Base-by-base conservation (phyloP, 2,113 vertebrate species). In the Chelonoidis abingdonii region DNA sequence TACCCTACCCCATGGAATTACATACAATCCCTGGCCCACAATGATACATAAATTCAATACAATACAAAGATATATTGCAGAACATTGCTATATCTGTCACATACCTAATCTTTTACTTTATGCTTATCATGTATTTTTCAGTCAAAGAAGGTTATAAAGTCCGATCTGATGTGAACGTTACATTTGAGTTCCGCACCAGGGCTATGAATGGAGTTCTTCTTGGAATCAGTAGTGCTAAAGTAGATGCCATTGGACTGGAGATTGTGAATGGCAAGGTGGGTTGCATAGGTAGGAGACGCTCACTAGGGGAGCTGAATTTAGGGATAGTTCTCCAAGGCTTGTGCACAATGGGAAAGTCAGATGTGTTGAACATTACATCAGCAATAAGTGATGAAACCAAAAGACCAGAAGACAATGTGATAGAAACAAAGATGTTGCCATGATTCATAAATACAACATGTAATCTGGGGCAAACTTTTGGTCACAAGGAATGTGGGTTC, bases 241-340 rank as follows among this genome's bases (percentile, higher is more conserved):
- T 99, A 3, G 99, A 99, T 21, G 99, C 99, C 12, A 97, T 99
- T 5, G 99, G 99, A 6, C 94, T 99, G 89, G 99, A 99, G 96
- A 98, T 99, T 29, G 95, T 99, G n/a, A 97, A 98, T 5, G 99
- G 99, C 97, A 99, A 99, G 99, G 99, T 99, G 95, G 54, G 97
- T 78, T 52, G 22, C 62, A 31, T 78, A 29, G 12, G 50, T 5
- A 44, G 5, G 12, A 49, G 13, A 59, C 50, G 24, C 57, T 75
- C 59, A 54, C 21, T 54, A 75, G 52, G 1, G 6, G 14, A 49
- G 17, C 50, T 59, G 38, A 8, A 19, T 24, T 82, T 87, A 31
- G n/a, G 53, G 4, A 41, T 52, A 8, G 14, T 56, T 69, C 83
- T 50, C 83, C 19, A 17, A 62, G 27, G n/a, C 41, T 79, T 38